Percentiles rank a stretch among this genome's conserved stretches.
phyloP scores from a whole-genome alignment of 2,888 invertebrate species.

The Netelia melanura region DNA sequence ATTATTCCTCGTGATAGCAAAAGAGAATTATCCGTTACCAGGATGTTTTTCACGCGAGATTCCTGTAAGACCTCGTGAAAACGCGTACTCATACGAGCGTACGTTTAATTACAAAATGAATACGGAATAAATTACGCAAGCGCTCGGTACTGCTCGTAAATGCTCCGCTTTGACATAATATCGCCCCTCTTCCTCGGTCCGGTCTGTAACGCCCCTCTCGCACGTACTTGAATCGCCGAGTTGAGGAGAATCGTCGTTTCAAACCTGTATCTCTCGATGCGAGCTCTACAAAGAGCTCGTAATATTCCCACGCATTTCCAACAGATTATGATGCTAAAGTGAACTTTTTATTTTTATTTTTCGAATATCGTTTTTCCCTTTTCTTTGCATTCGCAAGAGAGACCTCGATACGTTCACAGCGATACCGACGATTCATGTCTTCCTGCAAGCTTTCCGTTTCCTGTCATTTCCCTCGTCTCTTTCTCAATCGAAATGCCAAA shows the following conservation, averaged over 20 bases:
- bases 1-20: constrained; percentile 18
- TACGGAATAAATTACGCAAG: constrained; percentile 57
- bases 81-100: not conserved
- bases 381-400: not conserved
- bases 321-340: not conserved
- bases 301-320: constrained; percentile 14
- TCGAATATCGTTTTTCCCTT: not conserved
- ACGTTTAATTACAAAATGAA: constrained; percentile 26
- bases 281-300: not conserved
- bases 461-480: not conserved
- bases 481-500: not conserved
- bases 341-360: not conserved
- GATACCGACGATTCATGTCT: not conserved
- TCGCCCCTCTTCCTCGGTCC: no score
- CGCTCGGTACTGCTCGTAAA: constrained; percentile 11
- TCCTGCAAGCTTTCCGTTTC: not conserved
- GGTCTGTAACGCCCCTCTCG: no score
- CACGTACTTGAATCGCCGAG: not conserved
- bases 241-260: not conserved
- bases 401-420: not conserved
- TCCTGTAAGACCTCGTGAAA: not conserved
- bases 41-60: no score
- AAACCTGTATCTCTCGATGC: not conserved
- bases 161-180: constrained; percentile 32
- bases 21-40: not conserved